These are phyloP conservation scores for Osmerus eperlanus DNA, from an alignment of 2,113 vertebrate genomes.

Conservation along the genomic window DNA sequence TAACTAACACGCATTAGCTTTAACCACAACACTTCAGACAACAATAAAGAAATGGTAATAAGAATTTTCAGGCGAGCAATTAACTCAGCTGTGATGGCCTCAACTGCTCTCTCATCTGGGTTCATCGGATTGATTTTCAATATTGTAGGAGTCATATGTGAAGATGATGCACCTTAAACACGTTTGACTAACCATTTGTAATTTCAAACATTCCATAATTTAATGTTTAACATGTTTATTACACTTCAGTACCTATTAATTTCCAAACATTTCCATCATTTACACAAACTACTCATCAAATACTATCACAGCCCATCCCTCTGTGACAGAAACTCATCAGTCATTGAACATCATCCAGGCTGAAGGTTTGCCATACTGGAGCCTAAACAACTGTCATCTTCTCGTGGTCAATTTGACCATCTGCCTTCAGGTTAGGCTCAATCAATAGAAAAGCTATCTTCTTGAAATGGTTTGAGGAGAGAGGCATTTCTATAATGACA, in stretches of 20 bases:
- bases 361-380: neutral
- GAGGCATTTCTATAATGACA: neutral
- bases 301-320: too few relatives aligned
- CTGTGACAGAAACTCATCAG: too few relatives aligned
- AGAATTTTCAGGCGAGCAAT: neutral
- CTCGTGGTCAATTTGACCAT: constrained; percentile 5
- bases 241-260: too few relatives aligned
- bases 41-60: constrained; percentile 6
- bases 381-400: constrained; percentile 3
- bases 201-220: neutral
- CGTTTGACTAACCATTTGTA: neutral
- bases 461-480: neutral
- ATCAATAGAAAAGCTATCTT: neutral
- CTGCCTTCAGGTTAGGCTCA: neutral
- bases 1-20: constrained; percentile 1
- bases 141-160: neutral
- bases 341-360: too few relatives aligned
- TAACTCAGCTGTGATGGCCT: neutral
- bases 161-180: neutral
- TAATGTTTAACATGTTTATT: too few relatives aligned
- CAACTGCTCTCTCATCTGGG: neutral
- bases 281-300: too few relatives aligned
- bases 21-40: neutral
- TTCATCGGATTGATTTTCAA: neutral
- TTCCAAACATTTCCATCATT: too few relatives aligned